Base-by-base conservation (phyloP, 2,888 invertebrate species). In the Catotricha subobsoleta region DNA sequence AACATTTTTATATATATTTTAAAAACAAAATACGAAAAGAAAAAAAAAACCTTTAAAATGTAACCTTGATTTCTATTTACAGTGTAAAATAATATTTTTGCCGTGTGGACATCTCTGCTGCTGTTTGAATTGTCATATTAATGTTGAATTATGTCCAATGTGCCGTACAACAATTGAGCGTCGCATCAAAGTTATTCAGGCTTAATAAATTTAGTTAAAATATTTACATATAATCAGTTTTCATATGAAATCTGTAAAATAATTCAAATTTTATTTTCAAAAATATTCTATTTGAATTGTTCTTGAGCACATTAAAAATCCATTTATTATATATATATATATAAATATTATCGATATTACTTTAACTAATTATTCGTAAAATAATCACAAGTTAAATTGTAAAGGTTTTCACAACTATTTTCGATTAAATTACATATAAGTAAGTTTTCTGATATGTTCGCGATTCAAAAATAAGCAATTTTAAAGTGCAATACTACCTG, bases 101-200 rank as follows among this genome's bases (percentile, higher is more conserved):
- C 82, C 83, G 42, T 88, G 88, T 57, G 88, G 88, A 42, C 88
- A 90, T 60, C 72, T 86, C 55, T 88, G 87, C 56, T 80, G 79
- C 56, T 90, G 88, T 60, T 60, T 68, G 40, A 56, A 59, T 39
- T 90, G 88, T 64, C 72, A 79, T 38, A 57, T 55, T 12, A 54
- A 61, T 46, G 64, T 65, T 50, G 62, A 71, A 2, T 64, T 64
- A 45, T 90, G 88, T 60, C 88, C 88, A 6, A 71, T 90, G 69
- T 88, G 88, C 57, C 71, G 88, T 53, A 67, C 68, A 44, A 54
- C 51, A 23, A 79, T 87, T 50, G 71, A 76, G 49, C 71, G 74
- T 51, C 79, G 71, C 64, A 75, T 82, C 48, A 70, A 71, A 59
- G 69, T 77, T 48, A 65, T 73, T 50, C 55, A 68, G 53, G 64